phyloP scores from a whole-genome alignment of 2,113 vertebrate genomes.

The Megaptera novaeangliae region DNA sequence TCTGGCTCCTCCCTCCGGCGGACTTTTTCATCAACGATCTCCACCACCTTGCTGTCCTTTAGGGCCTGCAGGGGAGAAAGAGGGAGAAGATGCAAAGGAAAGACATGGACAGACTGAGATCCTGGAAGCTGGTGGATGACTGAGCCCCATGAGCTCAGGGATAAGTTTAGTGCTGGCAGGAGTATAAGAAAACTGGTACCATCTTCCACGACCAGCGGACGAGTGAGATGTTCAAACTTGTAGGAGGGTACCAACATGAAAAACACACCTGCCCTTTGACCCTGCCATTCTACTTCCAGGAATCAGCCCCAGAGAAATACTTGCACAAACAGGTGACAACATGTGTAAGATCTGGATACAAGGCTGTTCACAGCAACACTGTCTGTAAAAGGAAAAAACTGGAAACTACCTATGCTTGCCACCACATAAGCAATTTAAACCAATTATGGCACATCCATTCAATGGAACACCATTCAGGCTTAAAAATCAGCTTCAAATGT shows the following conservation, averaged over 20 bases:
- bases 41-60: conserved; percentile 96
- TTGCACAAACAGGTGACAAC: background rate
- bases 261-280: background rate
- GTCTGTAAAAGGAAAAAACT: background rate
- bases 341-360: background rate
- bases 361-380: background rate
- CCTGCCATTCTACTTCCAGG: background rate
- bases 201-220: background rate
- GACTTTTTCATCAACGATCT: conserved; percentile 95
- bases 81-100: background rate
- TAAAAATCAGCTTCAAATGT: background rate
- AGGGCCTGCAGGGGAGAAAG: conserved; percentile 82
- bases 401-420: background rate
- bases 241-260: background rate
- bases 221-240: background rate
- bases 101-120: background rate
- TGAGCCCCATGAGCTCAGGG: background rate
- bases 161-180: background rate
- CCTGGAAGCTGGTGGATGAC: background rate
- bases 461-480: background rate
- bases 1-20: conserved; percentile 93
- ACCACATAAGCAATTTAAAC: background rate
- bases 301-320: background rate
- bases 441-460: background rate
- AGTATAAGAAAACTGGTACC: background rate